These are phyloP conservation scores for Caenorhabditis zanzibari DNA, from an alignment of 2,888 invertebrate species.

Conservation along the genomic window DNA sequence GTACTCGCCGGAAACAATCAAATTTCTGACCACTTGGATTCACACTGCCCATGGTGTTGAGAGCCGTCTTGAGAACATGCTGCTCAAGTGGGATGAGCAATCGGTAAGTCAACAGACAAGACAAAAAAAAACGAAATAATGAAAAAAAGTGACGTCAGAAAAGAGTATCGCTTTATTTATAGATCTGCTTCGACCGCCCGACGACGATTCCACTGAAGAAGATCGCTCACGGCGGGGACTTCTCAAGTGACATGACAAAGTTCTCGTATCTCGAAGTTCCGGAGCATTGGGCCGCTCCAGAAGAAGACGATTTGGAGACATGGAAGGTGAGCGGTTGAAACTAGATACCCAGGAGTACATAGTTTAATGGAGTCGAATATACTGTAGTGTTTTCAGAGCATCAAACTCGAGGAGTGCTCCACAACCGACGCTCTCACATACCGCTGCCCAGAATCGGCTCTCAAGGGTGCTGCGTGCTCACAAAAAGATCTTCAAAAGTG, in stretches of 20 bases:
- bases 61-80: constrained; percentile 57
- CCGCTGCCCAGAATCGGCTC: constrained; percentile 38
- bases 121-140: too few relatives aligned
- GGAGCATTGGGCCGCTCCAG: constrained; percentile 38
- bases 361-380: neutral
- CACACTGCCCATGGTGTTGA: constrained; percentile 54
- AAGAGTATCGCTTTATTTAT: constrained; percentile 22
- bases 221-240: constrained; percentile 45
- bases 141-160: constrained; percentile 29
- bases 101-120: constrained; percentile 21
- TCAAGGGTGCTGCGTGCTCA: constrained; percentile 35
- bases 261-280: constrained; percentile 59
- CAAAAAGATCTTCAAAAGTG: constrained; percentile 42
- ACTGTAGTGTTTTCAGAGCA: constrained; percentile 31
- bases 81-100: constrained; percentile 59
- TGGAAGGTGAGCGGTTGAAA: constrained; percentile 31
- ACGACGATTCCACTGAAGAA: constrained; percentile 21
- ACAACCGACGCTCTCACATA: constrained; percentile 30
- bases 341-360: neutral
- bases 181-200: constrained; percentile 53
- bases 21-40: constrained; percentile 47
- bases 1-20: constrained; percentile 51
- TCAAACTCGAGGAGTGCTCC: constrained; percentile 58
- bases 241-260: constrained; percentile 29
- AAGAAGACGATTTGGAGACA: constrained; percentile 30